These are phyloP conservation scores for Cephus rjabovi DNA, from an alignment of 2,888 invertebrate species.

Conservation along the genomic window DNA sequence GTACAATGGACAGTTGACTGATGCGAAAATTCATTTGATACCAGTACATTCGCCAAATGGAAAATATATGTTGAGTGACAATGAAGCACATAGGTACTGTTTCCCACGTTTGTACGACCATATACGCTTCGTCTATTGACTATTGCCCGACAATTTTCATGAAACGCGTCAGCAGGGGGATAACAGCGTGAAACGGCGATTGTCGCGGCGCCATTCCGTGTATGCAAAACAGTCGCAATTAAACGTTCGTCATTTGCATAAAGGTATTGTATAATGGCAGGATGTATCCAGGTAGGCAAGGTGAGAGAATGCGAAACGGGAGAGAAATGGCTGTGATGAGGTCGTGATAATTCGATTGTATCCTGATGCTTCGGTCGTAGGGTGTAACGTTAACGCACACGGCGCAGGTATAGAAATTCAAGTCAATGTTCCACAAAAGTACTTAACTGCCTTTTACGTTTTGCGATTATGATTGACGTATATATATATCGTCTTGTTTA, in stretches of 20 bases:
- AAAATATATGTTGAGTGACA: neutral
- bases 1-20: neutral
- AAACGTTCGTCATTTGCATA: constrained; percentile 23
- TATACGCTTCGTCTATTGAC: neutral
- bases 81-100: neutral
- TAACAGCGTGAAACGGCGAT: neutral
- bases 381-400: neutral
- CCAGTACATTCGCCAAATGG: neutral
- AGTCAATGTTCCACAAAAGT: neutral
- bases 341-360: constrained; percentile 44
- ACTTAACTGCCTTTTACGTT: neutral
- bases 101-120: neutral
- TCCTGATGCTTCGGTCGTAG: constrained; percentile 28
- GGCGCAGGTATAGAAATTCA: neutral
- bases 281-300: neutral
- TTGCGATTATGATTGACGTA: neutral
- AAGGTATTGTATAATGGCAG: constrained; percentile 20
- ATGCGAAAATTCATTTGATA: neutral
- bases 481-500: too few relatives aligned
- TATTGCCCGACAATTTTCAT: neutral
- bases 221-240: constrained; percentile 25
- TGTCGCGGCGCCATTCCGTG: neutral
- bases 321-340: constrained; percentile 35
- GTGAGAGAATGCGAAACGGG: constrained; percentile 15
- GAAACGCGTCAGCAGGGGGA: neutral